phyloP scores from a whole-genome alignment of 2,797 vertebrate genomes.

The Chloroceryle amazona region DNA sequence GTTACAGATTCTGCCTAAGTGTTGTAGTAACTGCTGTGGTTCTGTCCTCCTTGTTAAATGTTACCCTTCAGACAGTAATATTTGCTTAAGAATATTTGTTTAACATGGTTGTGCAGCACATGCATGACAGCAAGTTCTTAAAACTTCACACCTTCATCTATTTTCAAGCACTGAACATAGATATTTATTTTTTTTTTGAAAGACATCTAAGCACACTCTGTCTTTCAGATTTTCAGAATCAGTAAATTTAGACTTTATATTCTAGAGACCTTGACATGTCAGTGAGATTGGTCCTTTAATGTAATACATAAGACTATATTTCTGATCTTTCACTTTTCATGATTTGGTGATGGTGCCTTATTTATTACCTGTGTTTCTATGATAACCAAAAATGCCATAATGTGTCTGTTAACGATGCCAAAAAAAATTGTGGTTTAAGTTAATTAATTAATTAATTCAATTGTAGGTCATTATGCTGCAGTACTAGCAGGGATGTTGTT shows the following conservation, averaged over 20 bases:
- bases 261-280: neutral
- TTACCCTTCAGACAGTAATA: neutral
- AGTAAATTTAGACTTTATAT: neutral
- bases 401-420: neutral
- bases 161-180: neutral
- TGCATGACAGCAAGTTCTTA: neutral
- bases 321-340: neutral
- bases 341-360: conserved; percentile 9
- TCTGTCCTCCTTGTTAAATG: neutral
- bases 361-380: conserved; percentile 48
- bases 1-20: neutral
- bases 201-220: neutral
- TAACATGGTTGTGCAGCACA: neutral
- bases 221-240: neutral
- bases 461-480: conserved; percentile 26
- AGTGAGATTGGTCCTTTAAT: neutral
- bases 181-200: neutral
- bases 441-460: too few species aligned
- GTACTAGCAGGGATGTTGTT: neutral
- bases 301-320: neutral
- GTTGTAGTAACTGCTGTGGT: neutral
- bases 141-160: neutral
- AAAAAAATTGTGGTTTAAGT: conserved; percentile 60
- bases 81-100: neutral
- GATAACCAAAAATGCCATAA: conserved; percentile 55